Conservation (phyloP, 2,888 invertebrate species). For the Drosophila parthenogenetica region DNA sequence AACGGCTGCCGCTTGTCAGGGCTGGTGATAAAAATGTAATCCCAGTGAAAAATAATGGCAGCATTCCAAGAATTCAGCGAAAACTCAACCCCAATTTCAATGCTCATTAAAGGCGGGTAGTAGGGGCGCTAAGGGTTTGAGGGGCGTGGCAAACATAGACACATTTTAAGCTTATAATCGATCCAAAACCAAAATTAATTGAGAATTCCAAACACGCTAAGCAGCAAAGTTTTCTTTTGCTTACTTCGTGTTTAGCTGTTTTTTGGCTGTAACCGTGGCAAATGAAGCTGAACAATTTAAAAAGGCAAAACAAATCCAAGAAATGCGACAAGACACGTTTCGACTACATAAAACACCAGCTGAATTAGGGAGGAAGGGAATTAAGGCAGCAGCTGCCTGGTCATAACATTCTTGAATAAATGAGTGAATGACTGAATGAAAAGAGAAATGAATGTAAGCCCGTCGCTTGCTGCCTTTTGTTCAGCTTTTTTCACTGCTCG, state of each 20-base stretch:
- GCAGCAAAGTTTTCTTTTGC: background rate
- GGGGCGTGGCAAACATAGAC: background rate
- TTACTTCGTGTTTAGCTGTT: constrained; percentile 10
- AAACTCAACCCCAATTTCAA: constrained; percentile 53
- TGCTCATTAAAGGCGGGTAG: constrained; percentile 56
- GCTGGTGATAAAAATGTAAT: constrained; percentile 82
- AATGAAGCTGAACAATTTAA: constrained; percentile 85
- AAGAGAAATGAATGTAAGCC: constrained; percentile 55
- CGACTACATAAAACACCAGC: constrained; percentile 77
- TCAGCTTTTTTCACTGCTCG: constrained; percentile 48
- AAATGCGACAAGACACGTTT: constrained; percentile 59
- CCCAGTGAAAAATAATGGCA: constrained; percentile 79
- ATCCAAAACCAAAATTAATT: constrained; percentile 5
- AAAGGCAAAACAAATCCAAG: constrained; percentile 75
- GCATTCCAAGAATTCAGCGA: constrained; percentile 72
- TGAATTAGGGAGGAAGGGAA: constrained; percentile 60
- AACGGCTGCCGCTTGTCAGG: constrained; percentile 81
- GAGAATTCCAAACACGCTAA: constrained; percentile 3
- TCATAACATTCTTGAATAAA: constrained; percentile 64
- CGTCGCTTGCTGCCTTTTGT: constrained; percentile 51
- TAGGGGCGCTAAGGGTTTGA: background rate
- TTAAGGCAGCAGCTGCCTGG: constrained; percentile 26
- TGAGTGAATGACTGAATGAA: constrained; percentile 57
- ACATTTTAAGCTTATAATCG: constrained; percentile 13
- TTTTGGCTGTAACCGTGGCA: constrained; percentile 45